Base-by-base conservation (phyloP, 2,888 invertebrate species). In the Teinopalpus imperialis region DNA sequence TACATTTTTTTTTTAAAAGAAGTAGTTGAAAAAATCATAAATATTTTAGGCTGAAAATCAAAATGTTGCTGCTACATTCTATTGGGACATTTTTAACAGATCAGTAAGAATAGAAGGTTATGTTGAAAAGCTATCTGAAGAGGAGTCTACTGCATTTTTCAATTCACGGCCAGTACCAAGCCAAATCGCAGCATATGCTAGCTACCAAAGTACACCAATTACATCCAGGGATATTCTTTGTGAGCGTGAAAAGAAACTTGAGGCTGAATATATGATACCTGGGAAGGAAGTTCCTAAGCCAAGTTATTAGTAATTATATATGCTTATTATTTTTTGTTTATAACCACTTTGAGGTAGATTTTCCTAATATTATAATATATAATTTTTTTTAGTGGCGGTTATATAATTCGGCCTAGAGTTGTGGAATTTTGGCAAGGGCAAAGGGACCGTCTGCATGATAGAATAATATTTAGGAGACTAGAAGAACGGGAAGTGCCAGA, bases 381-480 rank as follows among this genome's bases (percentile, higher is more conserved):
- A n/a, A n/a, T 21, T 18, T 41, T 50, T 90, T 90, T 41, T 66
- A 95, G 97, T 98, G 98, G 99, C 59, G 99, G 99, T 27, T 99
- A 94, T 69, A 83, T 94, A 10, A 92, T 99, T 26, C 90, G 91
- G 47, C 99, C 99, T 3, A 90, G 90, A 43, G 77, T 89, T 7
- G 91, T 98, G 34, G 99, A 99, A 82, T 99, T 99, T 81, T 99
- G 99, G 99, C 98, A 99, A 86, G 99, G 99, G 0, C 99, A 99
- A 77, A 93, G 94, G 5, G 96, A 97, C 81, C 91, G 99, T 35
- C 89, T 99, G n/a, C 99, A 99, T 81, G 99, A 99, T 76, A 91
- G 99, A 61, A 95, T 99, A 42, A 91, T 92, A 56, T 99, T 98
- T 71, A 90, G 96, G 41, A 91, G 89, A 60, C 90, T 83, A 0